Evolutionary conservation across 2,888 invertebrate genomes (phyloP).

Genomic region (Crematogaster levior): DNA sequence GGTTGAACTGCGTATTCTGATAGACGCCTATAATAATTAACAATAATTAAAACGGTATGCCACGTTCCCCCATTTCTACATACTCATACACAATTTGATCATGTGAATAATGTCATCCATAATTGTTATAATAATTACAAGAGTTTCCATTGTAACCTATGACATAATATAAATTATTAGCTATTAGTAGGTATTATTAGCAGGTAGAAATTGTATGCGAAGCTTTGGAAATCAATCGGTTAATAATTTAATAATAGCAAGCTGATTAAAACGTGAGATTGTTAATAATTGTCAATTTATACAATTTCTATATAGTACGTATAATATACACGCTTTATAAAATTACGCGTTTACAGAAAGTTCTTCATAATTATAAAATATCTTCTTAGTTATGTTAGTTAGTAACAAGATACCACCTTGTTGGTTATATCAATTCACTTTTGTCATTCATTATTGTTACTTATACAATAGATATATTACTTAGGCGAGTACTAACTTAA

Average conservation of each 20-base stretch:
- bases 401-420: no score
- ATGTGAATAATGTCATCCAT: background rate
- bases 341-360: background rate
- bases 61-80: background rate
- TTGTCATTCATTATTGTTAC: background rate
- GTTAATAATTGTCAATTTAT: constrained; percentile 2
- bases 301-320: background rate
- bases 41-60: constrained; percentile 6
- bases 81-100: background rate
- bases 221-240: background rate
- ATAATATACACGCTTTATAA: background rate
- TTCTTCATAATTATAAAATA: background rate
- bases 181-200: constrained; percentile 4
- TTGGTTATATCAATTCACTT: background rate
- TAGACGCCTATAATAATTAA: background rate
- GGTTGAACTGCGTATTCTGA: background rate
- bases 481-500: background rate
- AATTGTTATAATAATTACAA: constrained; percentile 12
- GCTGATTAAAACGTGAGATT: background rate
- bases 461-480: background rate
- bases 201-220: background rate
- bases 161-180: background rate
- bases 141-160: constrained; percentile 1
- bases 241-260: background rate
- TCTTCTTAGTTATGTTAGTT: no score